These are phyloP conservation scores for Pipistrellus pipistrellus DNA, from an alignment of 2,797 vertebrate genomes.

Conservation along the genomic window DNA sequence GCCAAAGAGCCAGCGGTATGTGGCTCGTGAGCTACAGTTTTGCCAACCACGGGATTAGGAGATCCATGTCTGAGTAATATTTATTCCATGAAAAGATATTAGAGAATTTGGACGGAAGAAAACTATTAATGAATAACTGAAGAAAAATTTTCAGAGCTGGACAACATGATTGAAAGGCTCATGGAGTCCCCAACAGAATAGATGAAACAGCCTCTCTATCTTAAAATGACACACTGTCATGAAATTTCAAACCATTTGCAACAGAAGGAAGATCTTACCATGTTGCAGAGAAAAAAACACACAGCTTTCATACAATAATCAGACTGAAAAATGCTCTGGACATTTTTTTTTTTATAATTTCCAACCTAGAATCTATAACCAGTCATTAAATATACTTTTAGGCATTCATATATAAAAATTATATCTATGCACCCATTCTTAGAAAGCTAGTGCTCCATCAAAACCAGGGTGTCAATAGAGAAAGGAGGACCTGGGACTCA, in stretches of 20 bases:
- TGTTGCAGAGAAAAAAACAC: neutral
- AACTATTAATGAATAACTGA: neutral
- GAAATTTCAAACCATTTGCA: neutral
- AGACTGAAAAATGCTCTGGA: neutral
- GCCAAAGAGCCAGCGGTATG: no score
- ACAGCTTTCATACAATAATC: neutral
- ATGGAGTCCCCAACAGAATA: neutral
- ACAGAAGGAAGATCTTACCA: conserved; percentile 1
- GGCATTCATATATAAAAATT: neutral
- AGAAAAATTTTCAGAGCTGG: conserved; percentile 5
- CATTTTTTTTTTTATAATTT: conserved; percentile 9
- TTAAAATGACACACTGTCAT: neutral
- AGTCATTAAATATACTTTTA: neutral
- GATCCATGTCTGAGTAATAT: no score
- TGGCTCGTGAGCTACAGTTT: no score
- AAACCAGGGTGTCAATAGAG: neutral
- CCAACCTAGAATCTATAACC: neutral
- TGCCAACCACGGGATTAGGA: no score
- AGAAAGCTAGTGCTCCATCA: neutral
- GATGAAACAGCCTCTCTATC: neutral
- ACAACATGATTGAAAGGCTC: neutral
- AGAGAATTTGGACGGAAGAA: neutral
- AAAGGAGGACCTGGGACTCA: neutral
- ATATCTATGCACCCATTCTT: neutral
- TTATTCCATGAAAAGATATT: neutral